Percentiles rank a stretch among this genome's conserved stretches.
These are phyloP conservation scores for Ibidorhyncha struthersii DNA, from an alignment of 2,113 vertebrate species.

Conservation along the genomic window DNA sequence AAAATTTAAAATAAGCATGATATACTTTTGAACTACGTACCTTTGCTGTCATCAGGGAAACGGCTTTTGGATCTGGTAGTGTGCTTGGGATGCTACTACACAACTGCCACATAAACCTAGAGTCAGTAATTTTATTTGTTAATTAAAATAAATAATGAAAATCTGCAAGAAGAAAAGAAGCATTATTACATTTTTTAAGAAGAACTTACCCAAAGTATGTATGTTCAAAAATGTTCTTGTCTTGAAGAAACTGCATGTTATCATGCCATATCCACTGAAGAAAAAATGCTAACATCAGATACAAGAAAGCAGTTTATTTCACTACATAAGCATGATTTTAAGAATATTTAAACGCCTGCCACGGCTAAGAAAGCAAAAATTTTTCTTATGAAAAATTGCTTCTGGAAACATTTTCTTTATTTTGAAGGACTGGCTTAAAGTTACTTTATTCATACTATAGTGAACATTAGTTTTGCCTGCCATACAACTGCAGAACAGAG, in stretches of 20 bases:
- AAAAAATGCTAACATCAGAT: conserved; percentile 70
- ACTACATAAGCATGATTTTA: conserved; percentile 35
- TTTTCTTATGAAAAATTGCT: background rate
- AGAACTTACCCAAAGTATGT: conserved; percentile 96
- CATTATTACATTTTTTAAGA: conserved; percentile 14
- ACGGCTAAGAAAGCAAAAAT: background rate
- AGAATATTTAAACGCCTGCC: background rate
- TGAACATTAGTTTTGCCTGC: background rate
- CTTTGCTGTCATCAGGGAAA: conserved; percentile 98
- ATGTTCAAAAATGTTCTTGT: conserved; percentile 99
- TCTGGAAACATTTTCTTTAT: background rate
- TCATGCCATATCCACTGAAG: conserved; percentile 99
- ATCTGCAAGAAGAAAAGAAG: conserved; percentile 52
- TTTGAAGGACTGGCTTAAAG: background rate
- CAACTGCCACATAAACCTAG: conserved; percentile 99
- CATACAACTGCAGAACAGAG: background rate
- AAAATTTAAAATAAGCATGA: background rate
- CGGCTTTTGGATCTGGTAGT: conserved; percentile 94
- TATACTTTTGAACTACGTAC: conserved; percentile 67
- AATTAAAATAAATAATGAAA: conserved; percentile 38
- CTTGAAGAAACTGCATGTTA: conserved; percentile 99
- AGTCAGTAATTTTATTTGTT: conserved; percentile 68
- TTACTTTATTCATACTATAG: background rate
- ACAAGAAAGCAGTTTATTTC: conserved; percentile 65
- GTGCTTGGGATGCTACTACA: conserved; percentile 99